These are phyloP conservation scores for Orestias chungarensis DNA, from an alignment of 2,797 vertebrate species.

Conservation along the genomic window DNA sequence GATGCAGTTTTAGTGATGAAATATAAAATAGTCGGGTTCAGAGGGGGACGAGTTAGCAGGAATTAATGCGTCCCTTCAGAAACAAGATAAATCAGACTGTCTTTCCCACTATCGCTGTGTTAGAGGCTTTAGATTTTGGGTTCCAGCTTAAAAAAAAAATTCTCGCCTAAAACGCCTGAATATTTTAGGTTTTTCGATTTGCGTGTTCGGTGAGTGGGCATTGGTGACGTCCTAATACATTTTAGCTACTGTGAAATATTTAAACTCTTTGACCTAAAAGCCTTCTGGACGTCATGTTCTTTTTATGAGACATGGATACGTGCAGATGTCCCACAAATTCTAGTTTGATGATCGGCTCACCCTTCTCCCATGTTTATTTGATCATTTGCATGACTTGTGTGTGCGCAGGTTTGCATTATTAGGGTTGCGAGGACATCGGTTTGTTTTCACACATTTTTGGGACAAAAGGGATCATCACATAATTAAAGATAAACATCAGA, in stretches of 20 bases:
- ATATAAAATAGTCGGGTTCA: neutral
- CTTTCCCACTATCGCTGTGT: neutral
- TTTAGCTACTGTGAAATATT: conserved; percentile 44
- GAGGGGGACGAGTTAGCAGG: neutral
- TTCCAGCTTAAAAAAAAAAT: neutral
- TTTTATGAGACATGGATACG: conserved; percentile 27
- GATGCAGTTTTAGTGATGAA: neutral
- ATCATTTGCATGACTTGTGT: neutral
- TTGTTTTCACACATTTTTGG: neutral
- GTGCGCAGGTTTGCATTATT: neutral
- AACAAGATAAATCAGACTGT: neutral
- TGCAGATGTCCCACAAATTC: neutral
- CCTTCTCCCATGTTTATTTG: neutral
- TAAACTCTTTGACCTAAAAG: conserved; percentile 35
- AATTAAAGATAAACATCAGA: neutral
- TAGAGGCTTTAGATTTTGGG: neutral
- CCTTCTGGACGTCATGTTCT: conserved; percentile 34
- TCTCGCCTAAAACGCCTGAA: neutral
- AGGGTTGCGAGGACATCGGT: neutral
- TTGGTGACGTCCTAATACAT: neutral
- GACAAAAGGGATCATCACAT: neutral
- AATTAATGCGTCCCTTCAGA: neutral
- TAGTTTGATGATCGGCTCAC: neutral
- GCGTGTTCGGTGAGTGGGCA: neutral
- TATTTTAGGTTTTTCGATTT: neutral